phyloP scores from a whole-genome alignment of 2,797 vertebrate genomes.

The Myotis myotis region DNA sequence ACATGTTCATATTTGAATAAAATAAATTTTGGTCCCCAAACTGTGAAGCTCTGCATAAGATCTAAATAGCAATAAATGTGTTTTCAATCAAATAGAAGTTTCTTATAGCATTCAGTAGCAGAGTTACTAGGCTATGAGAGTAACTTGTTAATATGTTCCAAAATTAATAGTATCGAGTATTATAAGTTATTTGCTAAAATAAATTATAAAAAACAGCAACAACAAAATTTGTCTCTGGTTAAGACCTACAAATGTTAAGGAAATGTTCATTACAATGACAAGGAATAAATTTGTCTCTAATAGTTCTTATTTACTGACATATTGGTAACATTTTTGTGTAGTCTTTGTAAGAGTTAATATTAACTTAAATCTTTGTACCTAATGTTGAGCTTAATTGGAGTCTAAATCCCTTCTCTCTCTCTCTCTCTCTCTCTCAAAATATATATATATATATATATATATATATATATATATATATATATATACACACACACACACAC shows the following conservation, averaged over 20 bases:
- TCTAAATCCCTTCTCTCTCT: too few relatives aligned
- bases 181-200: conserved; percentile 15
- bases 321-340: not conserved
- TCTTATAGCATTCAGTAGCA: not conserved
- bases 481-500: too few relatives aligned
- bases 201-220: not conserved
- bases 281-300: not conserved
- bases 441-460: too few relatives aligned
- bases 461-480: too few relatives aligned
- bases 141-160: not conserved
- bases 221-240: not conserved
- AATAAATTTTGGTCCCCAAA: conserved; percentile 23
- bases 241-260: not conserved
- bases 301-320: not conserved
- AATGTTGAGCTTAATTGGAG: not conserved
- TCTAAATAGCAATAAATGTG: not conserved
- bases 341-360: not conserved
- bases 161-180: not conserved
- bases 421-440: too few relatives aligned
- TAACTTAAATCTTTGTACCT: not conserved
- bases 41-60: conserved; percentile 9
- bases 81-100: conserved; percentile 46
- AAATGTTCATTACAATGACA: not conserved
- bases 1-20: conserved; percentile 47
- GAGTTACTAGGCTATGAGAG: not conserved